Percentiles rank a stretch among this genome's conserved stretches.
These are phyloP conservation scores for Trididemnum miniatum DNA, from an alignment of 23 tunicate genomes.

Conservation along the genomic window DNA sequence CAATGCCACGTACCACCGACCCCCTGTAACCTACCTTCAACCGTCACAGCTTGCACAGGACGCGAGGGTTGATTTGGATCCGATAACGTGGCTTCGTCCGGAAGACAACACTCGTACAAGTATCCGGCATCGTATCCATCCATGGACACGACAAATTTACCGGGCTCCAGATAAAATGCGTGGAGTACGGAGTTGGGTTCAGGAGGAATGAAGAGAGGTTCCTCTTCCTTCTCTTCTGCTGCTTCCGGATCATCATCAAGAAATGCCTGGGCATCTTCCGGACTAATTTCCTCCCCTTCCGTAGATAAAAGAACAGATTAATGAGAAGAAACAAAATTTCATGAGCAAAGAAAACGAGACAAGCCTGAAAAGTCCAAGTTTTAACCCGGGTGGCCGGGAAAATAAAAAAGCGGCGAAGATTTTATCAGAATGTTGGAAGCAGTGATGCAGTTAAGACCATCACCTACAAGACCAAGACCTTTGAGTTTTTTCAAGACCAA, in stretches of 20 bases:
- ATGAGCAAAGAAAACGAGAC: too few species aligned
- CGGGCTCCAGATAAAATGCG: constrained; percentile 64
- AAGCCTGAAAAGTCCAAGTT: too few species aligned
- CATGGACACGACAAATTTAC: constrained; percentile 66
- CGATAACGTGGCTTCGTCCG: neutral
- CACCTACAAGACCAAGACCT: too few species aligned
- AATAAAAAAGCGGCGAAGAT: too few species aligned
- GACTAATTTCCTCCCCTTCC: constrained; percentile 84
- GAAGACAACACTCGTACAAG: constrained; percentile 79
- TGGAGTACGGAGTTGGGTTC: constrained; percentile 64
- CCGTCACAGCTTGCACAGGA: constrained; percentile 59
- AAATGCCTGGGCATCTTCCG: constrained; percentile 79
- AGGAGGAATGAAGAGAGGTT: constrained; percentile 55
- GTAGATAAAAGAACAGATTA: too few species aligned
- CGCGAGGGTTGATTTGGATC: constrained; percentile 38
- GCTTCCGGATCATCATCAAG: constrained; percentile 82
- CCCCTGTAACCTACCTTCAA: constrained; percentile 12
- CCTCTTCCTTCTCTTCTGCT: constrained; percentile 72
- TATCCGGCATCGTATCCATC: constrained; percentile 93
- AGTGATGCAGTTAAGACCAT: too few species aligned
- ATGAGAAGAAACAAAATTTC: too few species aligned
- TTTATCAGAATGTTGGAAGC: too few species aligned
- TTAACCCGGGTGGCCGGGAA: too few species aligned
- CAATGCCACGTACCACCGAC: too few species aligned
- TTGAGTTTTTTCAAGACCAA: too few species aligned